These are phyloP conservation scores for Pogonomyrmex californicus DNA, from an alignment of 1,140 invertebrate genomes.

Conservation along the genomic window DNA sequence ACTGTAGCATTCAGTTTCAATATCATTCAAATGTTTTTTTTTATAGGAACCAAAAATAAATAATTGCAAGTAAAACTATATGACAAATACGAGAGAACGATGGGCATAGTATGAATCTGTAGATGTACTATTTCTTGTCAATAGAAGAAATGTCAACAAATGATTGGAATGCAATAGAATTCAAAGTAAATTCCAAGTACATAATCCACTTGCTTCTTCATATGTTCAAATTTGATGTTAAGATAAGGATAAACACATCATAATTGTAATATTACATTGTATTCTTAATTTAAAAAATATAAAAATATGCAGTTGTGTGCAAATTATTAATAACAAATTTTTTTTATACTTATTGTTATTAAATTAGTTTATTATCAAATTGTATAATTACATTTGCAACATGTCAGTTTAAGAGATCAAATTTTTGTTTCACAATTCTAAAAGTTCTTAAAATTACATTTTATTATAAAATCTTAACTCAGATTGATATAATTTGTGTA, in stretches of 20 bases:
- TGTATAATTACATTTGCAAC: neutral
- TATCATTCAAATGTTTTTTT: neutral
- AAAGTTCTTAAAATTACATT: neutral
- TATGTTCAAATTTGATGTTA: neutral
- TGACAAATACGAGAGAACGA: conserved; percentile 2
- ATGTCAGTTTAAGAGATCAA: neutral
- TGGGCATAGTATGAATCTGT: neutral
- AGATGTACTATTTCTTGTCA: neutral
- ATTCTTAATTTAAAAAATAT: no score
- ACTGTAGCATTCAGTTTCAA: neutral
- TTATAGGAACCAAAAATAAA: neutral
- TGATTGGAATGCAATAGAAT: neutral
- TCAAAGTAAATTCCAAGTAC: no score
- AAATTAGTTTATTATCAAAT: neutral
- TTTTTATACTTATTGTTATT: neutral
- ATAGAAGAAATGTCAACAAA: neutral
- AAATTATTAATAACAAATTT: neutral
- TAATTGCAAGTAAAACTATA: conserved; percentile 9
- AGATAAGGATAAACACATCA: neutral
- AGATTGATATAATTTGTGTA: no score
- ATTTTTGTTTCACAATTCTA: neutral
- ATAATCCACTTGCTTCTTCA: no score
- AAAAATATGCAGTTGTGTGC: no score
- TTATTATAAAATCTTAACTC: neutral
- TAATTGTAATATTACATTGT: no score